These are phyloP conservation scores for Acleris literana DNA, from an alignment of 2,888 invertebrate species.

Conservation along the genomic window DNA sequence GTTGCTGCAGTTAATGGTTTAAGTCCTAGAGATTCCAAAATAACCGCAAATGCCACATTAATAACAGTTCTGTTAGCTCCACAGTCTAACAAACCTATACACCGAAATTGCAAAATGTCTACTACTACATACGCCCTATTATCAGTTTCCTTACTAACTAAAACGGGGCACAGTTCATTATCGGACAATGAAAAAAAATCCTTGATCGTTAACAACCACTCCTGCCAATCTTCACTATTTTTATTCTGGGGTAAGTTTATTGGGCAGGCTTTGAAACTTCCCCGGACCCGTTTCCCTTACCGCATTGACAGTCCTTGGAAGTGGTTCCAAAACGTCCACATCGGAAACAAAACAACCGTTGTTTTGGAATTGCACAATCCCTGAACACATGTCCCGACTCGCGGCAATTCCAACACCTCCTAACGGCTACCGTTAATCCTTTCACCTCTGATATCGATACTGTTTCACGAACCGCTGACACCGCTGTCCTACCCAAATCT, in stretches of 20 bases:
- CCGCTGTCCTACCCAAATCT: background rate
- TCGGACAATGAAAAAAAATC: background rate
- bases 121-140: constrained; percentile 23
- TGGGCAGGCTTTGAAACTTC: constrained; percentile 17
- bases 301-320: background rate
- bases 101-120: constrained; percentile 12
- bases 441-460: background rate
- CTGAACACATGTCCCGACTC: constrained; percentile 2
- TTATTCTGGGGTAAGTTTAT: constrained; percentile 8
- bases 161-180: constrained; percentile 17
- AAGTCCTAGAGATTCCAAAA: constrained; percentile 5
- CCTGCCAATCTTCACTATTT: constrained; percentile 34
- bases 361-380: background rate
- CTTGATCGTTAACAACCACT: constrained; percentile 3
- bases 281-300: constrained; percentile 8
- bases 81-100: constrained; percentile 27
- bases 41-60: constrained; percentile 11
- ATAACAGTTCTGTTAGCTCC: constrained; percentile 33
- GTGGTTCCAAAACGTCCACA: constrained; percentile 7
- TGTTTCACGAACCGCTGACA: too few relatives aligned
- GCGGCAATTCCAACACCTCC: constrained; percentile 5
- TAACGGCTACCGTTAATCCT: background rate
- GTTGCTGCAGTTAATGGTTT: background rate
- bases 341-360: constrained; percentile 6
- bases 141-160: constrained; percentile 24